Evolutionary conservation across 2,888 invertebrate genomes (phyloP).

Genomic region (Tipula lateralis): DNA sequence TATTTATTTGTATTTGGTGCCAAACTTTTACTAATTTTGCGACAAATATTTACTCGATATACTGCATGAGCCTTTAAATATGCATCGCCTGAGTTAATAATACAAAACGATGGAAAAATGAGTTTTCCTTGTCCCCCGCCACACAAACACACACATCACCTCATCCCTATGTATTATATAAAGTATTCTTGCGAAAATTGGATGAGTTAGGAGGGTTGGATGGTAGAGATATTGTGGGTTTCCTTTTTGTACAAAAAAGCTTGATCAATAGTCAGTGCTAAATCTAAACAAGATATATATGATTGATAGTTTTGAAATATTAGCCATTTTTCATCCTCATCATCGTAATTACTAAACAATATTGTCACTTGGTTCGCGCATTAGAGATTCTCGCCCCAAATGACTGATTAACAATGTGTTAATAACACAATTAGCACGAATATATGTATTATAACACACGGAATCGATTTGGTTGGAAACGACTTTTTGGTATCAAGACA

Average conservation of each 20-base stretch:
- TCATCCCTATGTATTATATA: not conserved
- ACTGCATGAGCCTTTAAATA: slow-evolving; percentile 24
- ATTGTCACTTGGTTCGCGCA: not conserved
- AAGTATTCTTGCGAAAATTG: not conserved
- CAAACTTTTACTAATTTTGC: not conserved
- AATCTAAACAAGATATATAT: slow-evolving; percentile 4
- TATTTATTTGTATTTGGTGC: not conserved
- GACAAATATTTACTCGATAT: not conserved
- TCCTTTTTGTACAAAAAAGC: not conserved
- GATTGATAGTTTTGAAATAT: not conserved
- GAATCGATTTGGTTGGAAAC: not conserved
- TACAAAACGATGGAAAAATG: not conserved
- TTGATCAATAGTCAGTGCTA: not conserved
- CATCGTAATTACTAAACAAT: not conserved
- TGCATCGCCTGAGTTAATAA: slow-evolving; percentile 11
- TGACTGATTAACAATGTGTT: not conserved
- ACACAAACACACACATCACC: not conserved
- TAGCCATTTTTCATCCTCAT: not conserved
- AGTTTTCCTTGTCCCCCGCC: not conserved
- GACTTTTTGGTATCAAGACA: not conserved
- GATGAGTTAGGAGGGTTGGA: not conserved
- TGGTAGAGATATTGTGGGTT: not conserved
- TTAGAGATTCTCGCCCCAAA: not conserved
- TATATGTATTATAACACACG: not conserved
- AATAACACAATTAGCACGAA: not conserved